Conservation (phyloP, 2,797 vertebrate species). For the Setipinna tenuifilis region DNA sequence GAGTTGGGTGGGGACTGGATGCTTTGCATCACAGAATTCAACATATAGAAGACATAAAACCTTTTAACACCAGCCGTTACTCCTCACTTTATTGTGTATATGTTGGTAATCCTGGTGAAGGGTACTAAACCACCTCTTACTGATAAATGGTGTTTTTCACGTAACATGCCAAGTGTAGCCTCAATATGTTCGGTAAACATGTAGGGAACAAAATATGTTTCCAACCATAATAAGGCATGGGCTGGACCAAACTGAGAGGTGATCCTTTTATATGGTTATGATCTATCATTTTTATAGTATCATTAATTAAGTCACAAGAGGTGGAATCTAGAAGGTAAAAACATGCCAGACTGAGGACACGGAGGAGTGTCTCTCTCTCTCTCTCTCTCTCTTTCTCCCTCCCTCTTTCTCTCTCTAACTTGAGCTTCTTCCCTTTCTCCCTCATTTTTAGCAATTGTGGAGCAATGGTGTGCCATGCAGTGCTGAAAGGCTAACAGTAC, state of each 20-base stretch:
- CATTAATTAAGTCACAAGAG: slow-evolving; percentile 70
- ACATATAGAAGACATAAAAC: background rate
- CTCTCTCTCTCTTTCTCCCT: background rate
- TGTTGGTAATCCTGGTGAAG: background rate
- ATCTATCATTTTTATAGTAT: slow-evolving; percentile 73
- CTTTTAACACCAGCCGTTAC: background rate
- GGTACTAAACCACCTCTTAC: background rate
- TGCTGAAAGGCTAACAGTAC: background rate
- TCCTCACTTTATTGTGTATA: background rate
- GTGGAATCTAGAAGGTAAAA: slow-evolving; percentile 46
- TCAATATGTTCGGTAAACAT: slow-evolving; percentile 55
- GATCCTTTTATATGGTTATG: slow-evolving; percentile 65
- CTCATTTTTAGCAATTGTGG: background rate
- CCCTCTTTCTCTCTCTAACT: background rate
- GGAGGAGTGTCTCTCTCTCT: slow-evolving; percentile 11
- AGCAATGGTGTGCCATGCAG: background rate
- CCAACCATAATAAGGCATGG: slow-evolving; percentile 50
- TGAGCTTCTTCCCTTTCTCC: background rate
- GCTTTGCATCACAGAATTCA: background rate
- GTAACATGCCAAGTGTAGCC: background rate
- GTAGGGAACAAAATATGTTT: slow-evolving; percentile 51
- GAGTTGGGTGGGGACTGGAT: background rate
- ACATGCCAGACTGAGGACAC: slow-evolving; percentile 36
- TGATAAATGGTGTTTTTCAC: slow-evolving; percentile 14
- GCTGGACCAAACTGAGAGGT: slow-evolving; percentile 60